Base-by-base conservation (phyloP, 2,888 invertebrate species). In the Drosophila affinis region DNA sequence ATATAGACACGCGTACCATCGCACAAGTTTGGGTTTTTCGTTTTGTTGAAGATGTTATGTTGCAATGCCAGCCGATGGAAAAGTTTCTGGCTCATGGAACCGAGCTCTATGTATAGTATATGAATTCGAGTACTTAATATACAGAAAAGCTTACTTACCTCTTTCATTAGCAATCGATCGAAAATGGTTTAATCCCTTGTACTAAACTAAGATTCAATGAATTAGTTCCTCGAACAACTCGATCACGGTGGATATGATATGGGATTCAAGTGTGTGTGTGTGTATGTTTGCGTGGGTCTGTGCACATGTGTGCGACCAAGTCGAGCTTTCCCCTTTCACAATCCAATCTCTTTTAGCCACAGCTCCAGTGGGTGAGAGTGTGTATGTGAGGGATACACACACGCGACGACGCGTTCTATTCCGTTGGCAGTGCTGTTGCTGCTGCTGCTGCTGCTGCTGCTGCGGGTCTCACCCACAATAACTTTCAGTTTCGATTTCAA, bases 401-500 rank as follows among this genome's bases (percentile, higher is more conserved):
- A 39, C 29, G 12, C 17, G 34, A 58, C 56, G 24, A 58, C 56
- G 24, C 34, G 57, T 67, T 57, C 59, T 61, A 67, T 55, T 74
- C 55, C 61, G 56, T 62, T 47, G 58, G 60, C 48, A 52, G 55
- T 45, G 73, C 34, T 65, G 27, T n/a, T 24, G 24, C 4, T 24
- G 21, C 21, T 21, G 21, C 3, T 21, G 21, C 9, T n/a, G n/a
- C 24, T 24, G 24, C 4, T 24, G 21, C 21, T 21, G 21, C 3
- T 21, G 21, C 9, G 9, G 29, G 29, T 29, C 34, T 61, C 53
- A 54, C 34, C 45, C 29, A 29, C 52, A 32, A 54, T 48, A 59
- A 75, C 79, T 81, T 87, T 84, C 83, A 72, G 62, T 83, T 80
- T 84, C 83, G 71, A 63, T 83, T 80, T 81, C 81, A 83, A 72